These are phyloP conservation scores for Lucinisca nassula DNA, from an alignment of 2,888 invertebrate species.

Conservation along the genomic window DNA sequence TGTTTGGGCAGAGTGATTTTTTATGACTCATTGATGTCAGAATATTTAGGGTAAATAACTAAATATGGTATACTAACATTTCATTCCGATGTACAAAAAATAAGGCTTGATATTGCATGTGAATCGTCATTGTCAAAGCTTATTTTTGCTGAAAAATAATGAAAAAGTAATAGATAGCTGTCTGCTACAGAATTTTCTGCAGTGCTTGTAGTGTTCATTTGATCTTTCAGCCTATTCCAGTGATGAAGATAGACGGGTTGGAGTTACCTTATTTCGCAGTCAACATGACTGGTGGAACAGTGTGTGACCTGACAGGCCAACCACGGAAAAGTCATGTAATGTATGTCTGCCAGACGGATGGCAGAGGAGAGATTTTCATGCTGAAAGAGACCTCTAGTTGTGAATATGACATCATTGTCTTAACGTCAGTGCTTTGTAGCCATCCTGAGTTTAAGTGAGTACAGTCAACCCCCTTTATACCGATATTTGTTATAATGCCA, in stretches of 20 bases:
- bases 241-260: slow-evolving; percentile 93
- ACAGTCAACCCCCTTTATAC: neutral
- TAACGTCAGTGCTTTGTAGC: slow-evolving; percentile 95
- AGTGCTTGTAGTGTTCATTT: neutral
- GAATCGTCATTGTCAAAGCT: too few relatives aligned
- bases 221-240: slow-evolving; percentile 87
- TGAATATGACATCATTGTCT: slow-evolving; percentile 97
- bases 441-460: slow-evolving; percentile 93
- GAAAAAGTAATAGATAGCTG: too few relatives aligned
- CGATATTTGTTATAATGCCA: too few relatives aligned
- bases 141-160: too few relatives aligned
- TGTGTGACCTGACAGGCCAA: slow-evolving; percentile 96
- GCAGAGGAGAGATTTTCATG: slow-evolving; percentile 97
- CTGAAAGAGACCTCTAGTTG: slow-evolving; percentile 98
- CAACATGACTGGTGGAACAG: slow-evolving; percentile 94
- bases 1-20: too few relatives aligned
- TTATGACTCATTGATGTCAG: too few relatives aligned
- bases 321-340: slow-evolving; percentile 94
- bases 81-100: too few relatives aligned
- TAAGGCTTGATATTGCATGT: too few relatives aligned
- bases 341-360: slow-evolving; percentile 95
- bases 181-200: too few relatives aligned
- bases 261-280: slow-evolving; percentile 95
- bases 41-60: too few relatives aligned
- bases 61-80: too few relatives aligned